These are phyloP conservation scores for Megalurothrips usitatus DNA, from an alignment of 2,888 invertebrate species.

Conservation along the genomic window DNA sequence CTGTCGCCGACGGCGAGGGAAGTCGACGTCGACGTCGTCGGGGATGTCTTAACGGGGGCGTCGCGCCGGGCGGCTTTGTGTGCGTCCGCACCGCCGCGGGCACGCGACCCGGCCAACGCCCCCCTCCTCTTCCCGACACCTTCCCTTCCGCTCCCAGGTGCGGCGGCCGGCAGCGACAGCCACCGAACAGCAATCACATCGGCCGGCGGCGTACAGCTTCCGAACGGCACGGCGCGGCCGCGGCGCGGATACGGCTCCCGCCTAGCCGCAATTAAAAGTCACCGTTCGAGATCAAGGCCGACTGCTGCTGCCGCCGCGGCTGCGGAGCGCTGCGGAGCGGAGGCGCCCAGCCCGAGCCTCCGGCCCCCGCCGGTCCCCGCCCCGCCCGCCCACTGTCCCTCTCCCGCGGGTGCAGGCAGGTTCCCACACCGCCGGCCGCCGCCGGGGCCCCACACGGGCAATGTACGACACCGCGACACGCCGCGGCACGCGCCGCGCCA, in stretches of 20 bases:
- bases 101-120: no score
- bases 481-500: no score
- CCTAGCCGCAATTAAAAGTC: not conserved
- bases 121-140: not conserved
- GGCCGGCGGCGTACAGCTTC: not conserved
- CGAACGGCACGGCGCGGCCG: not conserved
- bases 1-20: not conserved
- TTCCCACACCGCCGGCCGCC: not conserved
- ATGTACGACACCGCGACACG: no score
- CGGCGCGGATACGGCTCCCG: not conserved
- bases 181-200: not conserved
- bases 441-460: not conserved
- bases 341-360: not conserved
- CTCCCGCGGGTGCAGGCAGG: not conserved
- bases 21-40: no score
- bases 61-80: no score
- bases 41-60: no score
- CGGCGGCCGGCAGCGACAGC: not conserved
- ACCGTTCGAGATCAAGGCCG: constrained; percentile 8
- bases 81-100: no score
- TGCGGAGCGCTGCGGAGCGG: not conserved
- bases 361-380: not conserved
- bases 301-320: not conserved
- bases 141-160: not conserved
- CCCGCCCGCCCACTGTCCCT: not conserved